These are phyloP conservation scores for Aplocera efformata DNA, from an alignment of 2,888 invertebrate genomes.

Conservation along the genomic window DNA sequence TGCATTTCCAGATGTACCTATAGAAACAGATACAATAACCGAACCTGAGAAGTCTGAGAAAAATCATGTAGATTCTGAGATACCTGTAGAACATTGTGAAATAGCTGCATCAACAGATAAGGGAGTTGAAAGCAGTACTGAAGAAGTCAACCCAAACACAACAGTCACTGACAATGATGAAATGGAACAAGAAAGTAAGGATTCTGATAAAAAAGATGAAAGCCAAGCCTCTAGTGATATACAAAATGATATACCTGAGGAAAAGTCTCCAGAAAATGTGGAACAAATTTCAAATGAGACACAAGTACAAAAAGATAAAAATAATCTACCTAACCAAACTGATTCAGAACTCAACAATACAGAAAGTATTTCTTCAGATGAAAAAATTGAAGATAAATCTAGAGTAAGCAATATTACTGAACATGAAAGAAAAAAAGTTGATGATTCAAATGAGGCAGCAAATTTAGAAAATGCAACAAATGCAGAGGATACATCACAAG, in stretches of 20 bases:
- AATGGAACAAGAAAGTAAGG: conserved; percentile 8
- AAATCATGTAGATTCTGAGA: conserved; percentile 1
- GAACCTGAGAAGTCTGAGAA: conserved; percentile 1
- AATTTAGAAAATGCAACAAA: neutral
- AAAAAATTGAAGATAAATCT: neutral
- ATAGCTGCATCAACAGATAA: conserved; percentile 18
- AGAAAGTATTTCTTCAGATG: conserved; percentile 1
- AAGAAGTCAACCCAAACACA: conserved; percentile 1
- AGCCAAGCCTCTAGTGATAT: neutral
- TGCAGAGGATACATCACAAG: conserved; percentile 14
- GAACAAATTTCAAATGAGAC: neutral
- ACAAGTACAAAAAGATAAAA: neutral
- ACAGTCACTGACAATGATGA: conserved; percentile 11
- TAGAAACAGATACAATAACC: conserved; percentile 1
- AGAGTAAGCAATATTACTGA: conserved; percentile 1
- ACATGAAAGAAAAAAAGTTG: neutral
- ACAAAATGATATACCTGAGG: conserved; percentile 1
- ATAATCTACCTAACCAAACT: conserved; percentile 1
- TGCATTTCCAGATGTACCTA: conserved; percentile 5
- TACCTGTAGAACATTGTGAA: neutral
- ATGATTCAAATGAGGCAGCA: conserved; percentile 1
- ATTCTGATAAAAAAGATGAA: conserved; percentile 2
- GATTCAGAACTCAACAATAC: neutral
- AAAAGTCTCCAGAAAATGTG: neutral
- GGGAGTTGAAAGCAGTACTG: conserved; percentile 16